Conservation (phyloP, 2,797 vertebrate genomes). For the Cottoperca gobio region DNA sequence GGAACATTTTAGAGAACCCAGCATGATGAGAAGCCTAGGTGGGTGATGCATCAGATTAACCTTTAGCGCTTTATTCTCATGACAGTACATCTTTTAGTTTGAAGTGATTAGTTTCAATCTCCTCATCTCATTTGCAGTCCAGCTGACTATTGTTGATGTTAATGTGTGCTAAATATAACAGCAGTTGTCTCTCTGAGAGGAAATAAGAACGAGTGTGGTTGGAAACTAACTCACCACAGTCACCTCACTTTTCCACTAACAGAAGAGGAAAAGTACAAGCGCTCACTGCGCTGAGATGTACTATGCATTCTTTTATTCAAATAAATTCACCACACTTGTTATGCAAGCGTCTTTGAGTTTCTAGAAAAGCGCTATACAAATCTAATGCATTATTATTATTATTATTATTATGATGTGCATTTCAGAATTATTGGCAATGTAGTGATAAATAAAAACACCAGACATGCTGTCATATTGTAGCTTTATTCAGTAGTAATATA, state of each 20-base stretch:
- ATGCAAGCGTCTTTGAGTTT: too few species aligned
- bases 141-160: constrained; percentile 31
- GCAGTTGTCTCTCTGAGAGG: constrained; percentile 14
- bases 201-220: constrained; percentile 69
- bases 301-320: background rate
- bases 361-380: too few species aligned
- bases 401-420: too few species aligned
- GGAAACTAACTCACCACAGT: constrained; percentile 73
- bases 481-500: constrained; percentile 85
- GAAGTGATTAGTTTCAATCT: constrained; percentile 4
- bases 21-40: background rate
- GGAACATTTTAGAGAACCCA: background rate
- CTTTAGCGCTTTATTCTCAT: background rate
- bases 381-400: too few species aligned
- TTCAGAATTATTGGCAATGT: background rate
- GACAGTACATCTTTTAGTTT: background rate
- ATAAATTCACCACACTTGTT: background rate
- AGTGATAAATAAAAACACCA: constrained; percentile 19
- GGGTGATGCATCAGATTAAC: background rate
- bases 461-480: constrained; percentile 52
- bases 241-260: constrained; percentile 66
- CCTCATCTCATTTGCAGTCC: constrained; percentile 9
- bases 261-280: background rate
- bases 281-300: background rate
- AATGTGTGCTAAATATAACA: constrained; percentile 66